Conservation (phyloP, 1,140 invertebrate species). For the Atta cephalotes region DNA sequence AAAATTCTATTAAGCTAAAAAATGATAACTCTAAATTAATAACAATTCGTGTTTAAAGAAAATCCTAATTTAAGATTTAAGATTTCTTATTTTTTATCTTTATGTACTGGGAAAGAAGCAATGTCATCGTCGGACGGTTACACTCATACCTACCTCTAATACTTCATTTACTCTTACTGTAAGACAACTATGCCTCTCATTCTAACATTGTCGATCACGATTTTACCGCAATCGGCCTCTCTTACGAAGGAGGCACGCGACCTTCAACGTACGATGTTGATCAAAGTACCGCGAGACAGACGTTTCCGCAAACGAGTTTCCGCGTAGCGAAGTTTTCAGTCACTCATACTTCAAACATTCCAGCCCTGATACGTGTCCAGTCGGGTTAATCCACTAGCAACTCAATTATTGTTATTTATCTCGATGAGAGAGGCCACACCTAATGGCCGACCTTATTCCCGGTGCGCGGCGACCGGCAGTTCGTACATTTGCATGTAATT, state of each 20-base stretch:
- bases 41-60: background rate
- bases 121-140: background rate
- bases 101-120: background rate
- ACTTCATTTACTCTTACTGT: background rate
- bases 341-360: slow-evolving; percentile 40
- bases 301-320: slow-evolving; percentile 49
- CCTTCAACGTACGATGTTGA: slow-evolving; percentile 40
- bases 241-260: slow-evolving; percentile 9
- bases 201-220: slow-evolving; percentile 32
- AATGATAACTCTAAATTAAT: background rate
- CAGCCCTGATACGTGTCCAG: slow-evolving; percentile 52
- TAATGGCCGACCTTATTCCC: slow-evolving; percentile 77
- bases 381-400: slow-evolving; percentile 61
- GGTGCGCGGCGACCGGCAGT: slow-evolving; percentile 64
- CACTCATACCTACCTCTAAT: background rate
- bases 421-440: slow-evolving; percentile 63
- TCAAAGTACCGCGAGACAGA: slow-evolving; percentile 29
- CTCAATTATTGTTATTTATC: slow-evolving; percentile 74
- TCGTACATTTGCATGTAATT: slow-evolving; percentile 79
- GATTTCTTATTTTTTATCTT: background rate
- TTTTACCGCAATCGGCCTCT: background rate
- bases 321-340: slow-evolving; percentile 22
- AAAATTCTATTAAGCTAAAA: background rate
- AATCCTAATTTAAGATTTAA: background rate
- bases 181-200: background rate